Conservation (phyloP, 2,797 vertebrate genomes). For the Myripristis murdjan region DNA sequence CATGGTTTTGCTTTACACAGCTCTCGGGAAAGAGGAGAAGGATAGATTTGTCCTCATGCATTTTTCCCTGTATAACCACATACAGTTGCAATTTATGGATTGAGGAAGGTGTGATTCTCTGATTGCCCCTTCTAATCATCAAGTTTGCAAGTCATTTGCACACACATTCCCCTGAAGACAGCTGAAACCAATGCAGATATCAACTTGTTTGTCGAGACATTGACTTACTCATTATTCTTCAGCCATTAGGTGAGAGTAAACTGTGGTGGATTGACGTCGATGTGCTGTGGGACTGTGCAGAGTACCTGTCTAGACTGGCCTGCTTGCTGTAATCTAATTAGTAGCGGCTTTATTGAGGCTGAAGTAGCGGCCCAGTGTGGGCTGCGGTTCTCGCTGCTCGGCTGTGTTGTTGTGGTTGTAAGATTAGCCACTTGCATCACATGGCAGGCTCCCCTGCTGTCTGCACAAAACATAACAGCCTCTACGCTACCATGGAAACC, state of each 20-base stretch:
- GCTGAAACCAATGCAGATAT: neutral
- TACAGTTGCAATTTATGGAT: constrained; percentile 5
- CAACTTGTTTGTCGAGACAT: neutral
- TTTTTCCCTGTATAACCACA: neutral
- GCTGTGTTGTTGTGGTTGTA: constrained; percentile 65
- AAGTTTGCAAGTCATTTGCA: neutral
- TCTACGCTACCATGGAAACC: constrained; percentile 29
- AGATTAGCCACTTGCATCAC: constrained; percentile 64
- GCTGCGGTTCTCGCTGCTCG: constrained; percentile 39
- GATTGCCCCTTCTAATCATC: neutral
- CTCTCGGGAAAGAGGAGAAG: constrained; percentile 38
- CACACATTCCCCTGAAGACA: neutral
- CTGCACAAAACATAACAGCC: constrained; percentile 18
- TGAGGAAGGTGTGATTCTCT: neutral
- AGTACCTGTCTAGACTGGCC: constrained; percentile 78
- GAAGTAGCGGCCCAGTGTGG: constrained; percentile 53
- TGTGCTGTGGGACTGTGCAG: constrained; percentile 62
- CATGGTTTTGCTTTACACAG: constrained; percentile 61
- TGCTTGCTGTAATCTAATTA: constrained; percentile 81
- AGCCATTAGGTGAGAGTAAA: constrained; percentile 30
- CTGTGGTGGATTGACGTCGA: constrained; percentile 40
- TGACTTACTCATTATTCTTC: constrained; percentile 34
- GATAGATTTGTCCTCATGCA: neutral
- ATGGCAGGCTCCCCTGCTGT: constrained; percentile 27
- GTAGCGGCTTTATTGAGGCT: constrained; percentile 68